Base-by-base conservation (phyloP, 2,888 invertebrate genomes). In the Pyrrhia umbra region DNA sequence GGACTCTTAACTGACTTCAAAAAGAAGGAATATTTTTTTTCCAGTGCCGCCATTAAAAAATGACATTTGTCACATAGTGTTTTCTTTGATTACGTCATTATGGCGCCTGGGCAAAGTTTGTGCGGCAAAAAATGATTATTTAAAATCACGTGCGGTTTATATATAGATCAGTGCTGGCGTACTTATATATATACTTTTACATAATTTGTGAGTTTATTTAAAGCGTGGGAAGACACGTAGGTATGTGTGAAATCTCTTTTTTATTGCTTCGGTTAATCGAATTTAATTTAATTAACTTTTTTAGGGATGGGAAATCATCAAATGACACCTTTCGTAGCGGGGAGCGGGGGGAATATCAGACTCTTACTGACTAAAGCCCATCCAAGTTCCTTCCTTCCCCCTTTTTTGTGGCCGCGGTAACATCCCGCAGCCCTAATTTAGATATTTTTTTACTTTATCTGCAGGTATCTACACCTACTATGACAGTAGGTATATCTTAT, bases 131-230 rank as follows among this genome's bases (percentile, higher is more conserved):
- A 46, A 18, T 8, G 27, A 43, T 52, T 37, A 40, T 57, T 64
- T 45, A 6, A 46, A 75, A 69, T 77, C 78, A 75, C 68, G 75
- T 75, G 77, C 75, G n/a, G 23, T 15, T 5, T 40, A 54, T 43
- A 63, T 63, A 72, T 77, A 77, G 58, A 52, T 8, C 6, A 1
- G 8, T 52, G 42, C 20, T 21, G 20, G 43, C 54, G 54, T 63
- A 30, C n/a, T 16, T 8, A 47, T 8, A 23, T 49, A 4, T n/a
- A n/a, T n/a, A n/a, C 37, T 30, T 65, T 67, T 67, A 59, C 59
- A 43, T 65, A 49, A 37, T n/a, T 27, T 30, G 45, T 42, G 4
- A 21, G 13, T 27, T 30, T 20, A n/a, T 15, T 18, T 2, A 30
- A 15, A 1, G n/a, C n/a, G n/a, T n/a, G n/a, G n/a, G n/a, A n/a